A percentile compares a stretch with the other conserved stretches of the same genome.
Conservation (phyloP, 2,797 vertebrate species). For the Silurus lanzhouensis region DNA sequence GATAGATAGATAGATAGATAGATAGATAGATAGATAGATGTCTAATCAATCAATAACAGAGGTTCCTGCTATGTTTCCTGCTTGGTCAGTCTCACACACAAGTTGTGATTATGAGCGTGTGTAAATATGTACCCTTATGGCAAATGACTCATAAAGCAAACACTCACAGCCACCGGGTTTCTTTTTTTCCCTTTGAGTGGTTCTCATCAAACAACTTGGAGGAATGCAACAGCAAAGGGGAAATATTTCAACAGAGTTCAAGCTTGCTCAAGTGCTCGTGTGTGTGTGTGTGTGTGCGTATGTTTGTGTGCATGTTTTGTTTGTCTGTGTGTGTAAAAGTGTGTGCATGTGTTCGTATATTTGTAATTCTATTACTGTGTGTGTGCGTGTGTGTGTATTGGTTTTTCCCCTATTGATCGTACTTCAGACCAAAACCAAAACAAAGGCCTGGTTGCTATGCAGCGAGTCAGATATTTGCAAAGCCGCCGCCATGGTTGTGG, state of each 20-base stretch:
- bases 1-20: too few relatives aligned
- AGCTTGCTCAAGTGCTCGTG: conserved; percentile 36
- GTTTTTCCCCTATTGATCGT: conserved; percentile 36
- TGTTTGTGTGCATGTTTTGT: neutral
- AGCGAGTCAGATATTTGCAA: conserved; percentile 51
- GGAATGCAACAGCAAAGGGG: conserved; percentile 60
- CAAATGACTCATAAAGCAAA: conserved; percentile 62
- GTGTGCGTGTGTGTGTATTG: conserved; percentile 19
- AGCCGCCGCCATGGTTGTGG: conserved; percentile 23
- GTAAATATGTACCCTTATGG: conserved; percentile 59
- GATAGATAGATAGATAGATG: too few relatives aligned
- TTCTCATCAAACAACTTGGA: conserved; percentile 58
- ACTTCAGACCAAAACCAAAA: conserved; percentile 53
- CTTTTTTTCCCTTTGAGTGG: conserved; percentile 29
- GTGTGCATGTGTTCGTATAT: neutral
- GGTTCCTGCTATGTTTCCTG: conserved; percentile 62
- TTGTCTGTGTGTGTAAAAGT: conserved; percentile 8
- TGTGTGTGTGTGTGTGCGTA: neutral
- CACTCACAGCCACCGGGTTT: conserved; percentile 37
- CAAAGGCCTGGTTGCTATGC: conserved; percentile 44
- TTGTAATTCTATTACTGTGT: too few relatives aligned
- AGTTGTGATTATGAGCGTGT: conserved; percentile 59
- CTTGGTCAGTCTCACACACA: conserved; percentile 46
- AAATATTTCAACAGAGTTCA: conserved; percentile 49
- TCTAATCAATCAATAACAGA: neutral